Evolutionary conservation across 1,140 invertebrate species (phyloP).

Genomic region (Cotesia typhae): DNA sequence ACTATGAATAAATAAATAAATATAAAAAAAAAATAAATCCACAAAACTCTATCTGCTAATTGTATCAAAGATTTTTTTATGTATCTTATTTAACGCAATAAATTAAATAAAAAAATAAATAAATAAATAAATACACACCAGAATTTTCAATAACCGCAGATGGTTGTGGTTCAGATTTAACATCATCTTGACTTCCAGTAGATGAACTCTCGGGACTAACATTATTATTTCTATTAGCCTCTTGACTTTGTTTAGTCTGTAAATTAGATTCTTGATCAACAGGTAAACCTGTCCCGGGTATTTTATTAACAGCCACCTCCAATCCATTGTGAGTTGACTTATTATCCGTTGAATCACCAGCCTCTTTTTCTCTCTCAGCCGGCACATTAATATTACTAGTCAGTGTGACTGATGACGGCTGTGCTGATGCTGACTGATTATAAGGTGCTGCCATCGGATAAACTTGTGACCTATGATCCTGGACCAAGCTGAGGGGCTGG

Average conservation of each 20-base stretch:
- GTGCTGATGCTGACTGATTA: too few species aligned
- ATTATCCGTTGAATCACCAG: constrained; percentile 40
- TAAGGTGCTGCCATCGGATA: constrained; percentile 49
- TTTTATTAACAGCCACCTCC: constrained; percentile 35
- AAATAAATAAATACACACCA: constrained; percentile 20
- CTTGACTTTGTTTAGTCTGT: constrained; percentile 41
- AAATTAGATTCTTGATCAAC: constrained; percentile 43
- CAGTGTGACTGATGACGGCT: too few species aligned
- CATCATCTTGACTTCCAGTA: constrained; percentile 43
- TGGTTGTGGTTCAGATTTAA: constrained; percentile 21
- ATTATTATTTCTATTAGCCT: constrained; percentile 54
- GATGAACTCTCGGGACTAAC: constrained; percentile 50
- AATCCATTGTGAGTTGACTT: constrained; percentile 50
- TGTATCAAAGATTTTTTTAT: too few species aligned
- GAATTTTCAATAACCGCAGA: constrained; percentile 9
- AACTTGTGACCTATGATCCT: constrained; percentile 58
- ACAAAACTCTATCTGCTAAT: too few species aligned
- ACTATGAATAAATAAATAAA: too few species aligned
- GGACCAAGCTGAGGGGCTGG: constrained; percentile 62
- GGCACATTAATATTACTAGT: constrained; percentile 36
- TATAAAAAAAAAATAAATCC: too few species aligned
- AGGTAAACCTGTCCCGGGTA: constrained; percentile 35
- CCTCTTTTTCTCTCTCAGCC: constrained; percentile 42
- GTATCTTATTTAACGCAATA: too few species aligned
- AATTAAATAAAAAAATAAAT: not conserved